Evolutionary conservation across 2,888 invertebrate genomes (phyloP), one percentile per base, ranked within the genome.

Genomic region (Caenorhabditis afra): DNA sequence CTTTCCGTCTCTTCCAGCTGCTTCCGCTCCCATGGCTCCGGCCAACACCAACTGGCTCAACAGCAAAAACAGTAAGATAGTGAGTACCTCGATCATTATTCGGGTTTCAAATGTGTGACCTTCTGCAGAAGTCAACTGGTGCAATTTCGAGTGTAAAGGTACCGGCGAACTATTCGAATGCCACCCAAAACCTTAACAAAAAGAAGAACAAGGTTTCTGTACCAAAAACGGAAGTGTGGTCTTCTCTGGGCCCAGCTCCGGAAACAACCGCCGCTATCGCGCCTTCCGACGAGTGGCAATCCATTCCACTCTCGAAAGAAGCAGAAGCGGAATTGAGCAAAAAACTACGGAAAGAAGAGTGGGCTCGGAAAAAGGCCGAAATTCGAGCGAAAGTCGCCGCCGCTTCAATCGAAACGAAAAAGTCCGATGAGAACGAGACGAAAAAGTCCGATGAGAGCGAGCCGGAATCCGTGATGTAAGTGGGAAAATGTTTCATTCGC

Each of bases 201-300:
- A 79, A 73, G 23, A 79, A 79, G 45, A 73, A 79, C 16, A 67
- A 73, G 39, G 52, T 67, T 3, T 39, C 67, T 12, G 61, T 62
- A 23, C 79, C 79, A 20, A 58, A 67, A 58, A 78, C 68, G 1
- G 78, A 78, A 39, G 71, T 78, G 18, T 79, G 79, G 79, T 79
- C 74, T 23, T 67, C 68, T 4, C 52, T 79, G n/a, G 76, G 67
- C 22, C 71, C 66, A 3, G 57, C 76, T 20, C 71, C 68, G 3
- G 65, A 62, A 22, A 14, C 22, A 1, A n/a, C 44, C 10, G 35
- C 35, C 0, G 5, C 41, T 37, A 49, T 12, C 1, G 57, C 18
- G 14, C 29, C 11, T 4, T 20, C 22, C 11, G 77, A 77, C 29
- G 52, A 45, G 12, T 76, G 75, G 75, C 61, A 66, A 14, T 62